Evolutionary conservation across 2,888 invertebrate genomes (phyloP), one percentile per base, ranked within the genome.

Genomic region (Drosophila melanosoma): DNA sequence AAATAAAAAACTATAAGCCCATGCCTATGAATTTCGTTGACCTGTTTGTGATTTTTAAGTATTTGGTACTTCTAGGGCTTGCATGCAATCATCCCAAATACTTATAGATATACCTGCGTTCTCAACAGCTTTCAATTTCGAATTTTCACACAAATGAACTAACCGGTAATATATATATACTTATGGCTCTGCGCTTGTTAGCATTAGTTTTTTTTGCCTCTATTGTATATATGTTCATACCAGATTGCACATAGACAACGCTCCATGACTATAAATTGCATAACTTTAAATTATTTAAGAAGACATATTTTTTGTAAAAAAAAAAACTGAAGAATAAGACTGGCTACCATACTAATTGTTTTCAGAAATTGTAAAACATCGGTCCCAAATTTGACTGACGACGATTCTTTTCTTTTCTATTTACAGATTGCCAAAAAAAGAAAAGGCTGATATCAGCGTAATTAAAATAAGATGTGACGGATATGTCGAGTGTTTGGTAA

Each of bases 401-500:
- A 20, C 6, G 15, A 40, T 69, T 70, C 52, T 26, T 58, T 36
- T 58, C n/a, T 57, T 56, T 33, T 53, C 53, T 79, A 74, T 65
- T 61, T 90, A 63, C 84, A 92, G 92, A 83, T 90, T 89, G 71
- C 79, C 83, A 17, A 81, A 77, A 74, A 73, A 36, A 64, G 72
- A 76, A 81, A 87, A 83, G 84, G 85, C 89, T 71, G 90, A 84
- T 70, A 74, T 83, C 29, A 87, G 73, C 74, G 73, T 88, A 62
- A 85, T 91, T 82, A 91, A 90, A 58, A 81, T 86, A 52, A 77
- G 82, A 54, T 82, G 79, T 38, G 78, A 61, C 72, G 82, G 82
- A 64, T 68, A 65, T 59, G 29, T 33, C 15, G 79, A 76, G 23
- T 71, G 79, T 45, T 69, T 87, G 89, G 87, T 87, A 72, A 83